Evolutionary conservation across 53 echinoderm and acorn worm species (phyloP).

Genomic region (Actinopyga echinites): DNA sequence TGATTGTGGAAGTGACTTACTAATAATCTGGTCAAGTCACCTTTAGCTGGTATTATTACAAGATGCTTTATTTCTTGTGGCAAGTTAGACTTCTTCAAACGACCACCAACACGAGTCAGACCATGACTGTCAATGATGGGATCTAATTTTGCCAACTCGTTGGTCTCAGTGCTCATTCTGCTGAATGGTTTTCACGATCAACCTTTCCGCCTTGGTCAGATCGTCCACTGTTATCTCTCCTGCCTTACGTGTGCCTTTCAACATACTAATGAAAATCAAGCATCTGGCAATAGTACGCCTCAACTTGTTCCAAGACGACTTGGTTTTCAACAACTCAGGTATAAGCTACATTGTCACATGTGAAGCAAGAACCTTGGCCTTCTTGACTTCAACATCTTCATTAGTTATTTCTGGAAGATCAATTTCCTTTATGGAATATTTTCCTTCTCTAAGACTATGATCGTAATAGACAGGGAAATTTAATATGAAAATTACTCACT

Average conservation of each 20-base stretch:
- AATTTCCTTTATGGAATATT: too few relatives aligned
- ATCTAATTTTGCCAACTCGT: constrained; percentile 22
- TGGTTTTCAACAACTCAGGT: neutral
- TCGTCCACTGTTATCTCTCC: neutral
- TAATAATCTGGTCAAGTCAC: constrained; percentile 52
- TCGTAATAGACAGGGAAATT: too few relatives aligned
- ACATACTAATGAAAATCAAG: neutral
- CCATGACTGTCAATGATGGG: constrained; percentile 53
- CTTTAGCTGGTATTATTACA: constrained; percentile 45
- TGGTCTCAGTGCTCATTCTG: neutral
- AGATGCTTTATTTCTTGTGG: constrained; percentile 52
- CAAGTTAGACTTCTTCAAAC: constrained; percentile 22
- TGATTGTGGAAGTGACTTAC: constrained; percentile 45
- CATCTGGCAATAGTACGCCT: neutral
- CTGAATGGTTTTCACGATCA: neutral
- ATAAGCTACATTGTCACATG: neutral
- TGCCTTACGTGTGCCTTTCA: neutral
- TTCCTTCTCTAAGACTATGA: too few relatives aligned
- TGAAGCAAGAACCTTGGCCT: neutral
- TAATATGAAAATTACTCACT: too few relatives aligned
- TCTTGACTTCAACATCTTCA: constrained; percentile 61
- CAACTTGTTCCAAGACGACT: neutral
- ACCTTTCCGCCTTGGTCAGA: constrained; percentile 2
- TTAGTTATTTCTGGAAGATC: neutral
- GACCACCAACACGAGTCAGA: constrained; percentile 55